Evolutionary conservation across 2,113 vertebrate species (phyloP), one percentile per base, ranked within the genome.

Genomic region (Lanius collurio): DNA sequence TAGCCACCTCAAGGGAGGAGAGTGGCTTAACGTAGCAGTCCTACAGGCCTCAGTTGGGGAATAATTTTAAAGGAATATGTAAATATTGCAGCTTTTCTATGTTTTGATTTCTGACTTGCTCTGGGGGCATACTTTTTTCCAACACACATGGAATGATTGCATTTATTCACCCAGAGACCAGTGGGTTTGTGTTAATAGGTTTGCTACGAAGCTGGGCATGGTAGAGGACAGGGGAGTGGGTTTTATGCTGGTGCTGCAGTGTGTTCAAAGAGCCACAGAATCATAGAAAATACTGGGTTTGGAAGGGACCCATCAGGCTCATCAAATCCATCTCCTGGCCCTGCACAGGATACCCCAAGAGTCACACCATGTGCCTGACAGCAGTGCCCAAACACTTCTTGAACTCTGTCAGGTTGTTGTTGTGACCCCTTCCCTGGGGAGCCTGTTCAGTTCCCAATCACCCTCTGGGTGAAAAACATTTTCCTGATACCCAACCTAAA

Each of bases 201-300:
- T 70, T 83, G 24, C 31, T 55, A 4, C 0, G 3, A 70, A 90
- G 31, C 37, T 46, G 27, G 24, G 59, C 1, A 28, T 1, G 0
- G 68, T n/a, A 44, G 44, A 62, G 53, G 24, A 21, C 0, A 5
- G 53, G 53, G 28, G 26, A 53, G 10, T 0, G 0, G 31, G 22
- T 42, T 94, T 88, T 83, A 5, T 55, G 46, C 50, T 3, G 4
- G 31, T 6, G 2, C 22, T 3, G 1, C 13, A 12, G 21, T 21
- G 39, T 39, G 20, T 68, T 87, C 56, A 11, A 4, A 75, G 70
- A 42, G 67, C 28, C 52, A 85, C 6, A 49, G n/a, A 57, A 50
- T 19, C 27, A 52, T 1, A 41, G 18, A 55, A 19, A 8, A 15
- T 35, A 10, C 46, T 62, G 47, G 7, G 30, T 27, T 62, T 62